Evolutionary conservation across 2,888 invertebrate species (phyloP), one percentile per base, ranked within the genome.

Genomic region (Sepioteuthis lessoniana): DNA sequence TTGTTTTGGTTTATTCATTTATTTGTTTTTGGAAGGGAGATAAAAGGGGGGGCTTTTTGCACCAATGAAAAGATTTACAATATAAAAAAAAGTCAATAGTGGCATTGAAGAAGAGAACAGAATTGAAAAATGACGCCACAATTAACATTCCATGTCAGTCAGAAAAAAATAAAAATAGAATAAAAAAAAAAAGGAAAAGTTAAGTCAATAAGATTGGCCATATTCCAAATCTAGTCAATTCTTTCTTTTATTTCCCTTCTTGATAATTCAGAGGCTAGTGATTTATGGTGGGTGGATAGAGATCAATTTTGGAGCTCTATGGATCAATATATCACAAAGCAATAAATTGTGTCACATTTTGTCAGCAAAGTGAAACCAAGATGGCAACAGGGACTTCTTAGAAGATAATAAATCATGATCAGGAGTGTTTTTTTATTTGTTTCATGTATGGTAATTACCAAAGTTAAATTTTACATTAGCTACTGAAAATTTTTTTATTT

Each of bases 301-400:
- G 76, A 76, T 76, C 76, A n/a, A n/a, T 76, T 76, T 19, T 76
- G 16, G n/a, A n/a, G n/a, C 16, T 76, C n/a, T 76, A 35, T n/a
- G 76, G 76, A 76, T 76, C n/a, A 76, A 76, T 25, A 76, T 76
- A 76, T 76, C 76, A 76, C 76, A 76, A 76, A 76, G 76, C n/a
- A 76, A 76, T 76, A n/a, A 76, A 76, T 16, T n/a, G n/a, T 76
- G 3, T 2, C 13, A 8, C 10, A 10, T 76, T 76, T 76, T 76
- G 60, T 8, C 60, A 76, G 60, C 60, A 76, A 8, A 31, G 13
- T 76, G 60, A 28, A 76, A 76, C 31, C 60, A 76, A 76, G 31
- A 76, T 76, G 31, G 60, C 31, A 25, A 55, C 31, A 31, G 47
- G 16, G 47, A 19, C 16, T 47, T 47, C 21, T 19, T 47, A 47